Conservation (phyloP, 1,140 invertebrate species). For the Manduca sexta region DNA sequence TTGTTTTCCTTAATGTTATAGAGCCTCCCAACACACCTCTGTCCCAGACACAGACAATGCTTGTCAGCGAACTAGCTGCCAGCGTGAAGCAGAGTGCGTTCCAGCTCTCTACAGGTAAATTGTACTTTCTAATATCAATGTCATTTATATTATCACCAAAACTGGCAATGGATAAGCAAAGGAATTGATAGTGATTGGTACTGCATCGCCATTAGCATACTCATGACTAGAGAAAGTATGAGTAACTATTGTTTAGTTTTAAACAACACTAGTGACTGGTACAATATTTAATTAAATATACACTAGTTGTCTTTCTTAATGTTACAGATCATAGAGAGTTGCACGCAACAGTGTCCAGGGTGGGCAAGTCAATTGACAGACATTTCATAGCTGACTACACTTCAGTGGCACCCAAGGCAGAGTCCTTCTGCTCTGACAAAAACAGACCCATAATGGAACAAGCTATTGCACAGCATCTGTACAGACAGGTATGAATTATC, state of each 20-base stretch:
- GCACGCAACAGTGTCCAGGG: constrained; percentile 95
- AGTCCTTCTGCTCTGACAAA: constrained; percentile 86
- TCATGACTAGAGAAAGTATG: no score
- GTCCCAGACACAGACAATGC: constrained; percentile 77
- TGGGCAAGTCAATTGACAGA: constrained; percentile 96
- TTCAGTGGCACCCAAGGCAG: constrained; percentile 88
- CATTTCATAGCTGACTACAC: constrained; percentile 95
- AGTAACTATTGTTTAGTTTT: no score
- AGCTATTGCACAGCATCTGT: constrained; percentile 97
- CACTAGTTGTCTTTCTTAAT: constrained; percentile 2
- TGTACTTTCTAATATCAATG: no score
- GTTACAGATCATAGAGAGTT: constrained; percentile 76
- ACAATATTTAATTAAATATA: no score
- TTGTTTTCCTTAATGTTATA: constrained; percentile 49
- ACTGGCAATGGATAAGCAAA: no score
- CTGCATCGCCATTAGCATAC: no score
- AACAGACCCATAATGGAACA: constrained; percentile 91
- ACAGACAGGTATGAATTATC: constrained; percentile 84
- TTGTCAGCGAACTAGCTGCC: constrained; percentile 79
- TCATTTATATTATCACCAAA: no score
- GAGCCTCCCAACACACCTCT: constrained; percentile 78
- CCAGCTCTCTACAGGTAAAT: constrained; percentile 81
- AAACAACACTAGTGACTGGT: no score
- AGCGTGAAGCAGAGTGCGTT: constrained; percentile 84
- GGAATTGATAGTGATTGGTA: no score